These are phyloP conservation scores for Lagorchestes hirsutus DNA, from an alignment of 2,797 vertebrate species.

Conservation along the genomic window DNA sequence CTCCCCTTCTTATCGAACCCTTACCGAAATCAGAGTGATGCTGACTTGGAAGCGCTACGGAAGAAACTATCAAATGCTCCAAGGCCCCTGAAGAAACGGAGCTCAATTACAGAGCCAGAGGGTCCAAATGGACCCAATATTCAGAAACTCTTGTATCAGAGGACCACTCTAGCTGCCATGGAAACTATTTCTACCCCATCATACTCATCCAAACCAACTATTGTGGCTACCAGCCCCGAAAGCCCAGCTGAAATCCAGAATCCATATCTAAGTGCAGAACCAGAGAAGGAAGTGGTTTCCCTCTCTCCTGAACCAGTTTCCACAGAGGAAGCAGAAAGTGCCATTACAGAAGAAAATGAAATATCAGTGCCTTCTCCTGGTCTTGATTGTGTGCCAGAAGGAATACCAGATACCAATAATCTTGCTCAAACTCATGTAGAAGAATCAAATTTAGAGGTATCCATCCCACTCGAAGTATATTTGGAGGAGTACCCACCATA, in stretches of 20 bases:
- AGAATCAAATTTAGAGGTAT: slow-evolving; percentile 80
- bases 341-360: slow-evolving; percentile 84
- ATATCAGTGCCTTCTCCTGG: slow-evolving; percentile 84
- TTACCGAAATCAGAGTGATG: slow-evolving; percentile 97
- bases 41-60: slow-evolving; percentile 94
- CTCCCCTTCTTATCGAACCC: slow-evolving; percentile 97
- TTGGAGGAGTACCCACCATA: slow-evolving; percentile 97
- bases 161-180: slow-evolving; percentile 97
- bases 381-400: slow-evolving; percentile 88
- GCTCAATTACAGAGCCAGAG: slow-evolving; percentile 98
- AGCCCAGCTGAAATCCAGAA: slow-evolving; percentile 83
- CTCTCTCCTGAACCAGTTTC: slow-evolving; percentile 74
- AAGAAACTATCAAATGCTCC: slow-evolving; percentile 96
- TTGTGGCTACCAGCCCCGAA: slow-evolving; percentile 81
- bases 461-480: slow-evolving; percentile 89
- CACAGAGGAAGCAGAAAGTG: slow-evolving; percentile 79
- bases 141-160: slow-evolving; percentile 98
- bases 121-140: slow-evolving; percentile 97
- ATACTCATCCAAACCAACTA: slow-evolving; percentile 79
- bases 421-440: slow-evolving; percentile 63
- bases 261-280: slow-evolving; percentile 81
- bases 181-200: slow-evolving; percentile 90
- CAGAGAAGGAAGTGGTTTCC: slow-evolving; percentile 76
- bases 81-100: slow-evolving; percentile 96
- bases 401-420: slow-evolving; percentile 70